phyloP scores from a whole-genome alignment of 53 echinoderm and acorn worm genomes.

The Temnopleurus reevesii region DNA sequence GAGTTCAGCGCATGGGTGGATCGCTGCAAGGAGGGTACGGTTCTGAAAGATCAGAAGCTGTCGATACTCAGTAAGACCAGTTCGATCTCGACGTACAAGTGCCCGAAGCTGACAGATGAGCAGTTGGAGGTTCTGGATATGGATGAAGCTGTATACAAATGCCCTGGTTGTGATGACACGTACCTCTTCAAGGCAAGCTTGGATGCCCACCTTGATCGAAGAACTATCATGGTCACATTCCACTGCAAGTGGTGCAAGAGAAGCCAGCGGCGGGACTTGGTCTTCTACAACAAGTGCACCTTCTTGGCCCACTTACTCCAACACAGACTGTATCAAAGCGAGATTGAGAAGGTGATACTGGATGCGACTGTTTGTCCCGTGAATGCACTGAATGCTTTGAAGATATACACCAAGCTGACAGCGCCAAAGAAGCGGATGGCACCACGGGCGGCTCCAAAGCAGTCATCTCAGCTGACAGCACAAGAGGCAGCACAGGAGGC shows the following conservation, averaged over 20 bases:
- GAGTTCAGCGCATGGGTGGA: conserved; percentile 26
- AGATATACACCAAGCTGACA: conserved; percentile 25
- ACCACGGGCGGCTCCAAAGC: background rate
- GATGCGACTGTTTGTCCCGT: background rate
- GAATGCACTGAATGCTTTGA: conserved; percentile 1
- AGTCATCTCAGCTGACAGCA: no score
- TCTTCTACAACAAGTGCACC: conserved; percentile 48
- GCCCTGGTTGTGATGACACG: conserved; percentile 37
- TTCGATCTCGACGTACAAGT: background rate
- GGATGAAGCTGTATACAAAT: background rate
- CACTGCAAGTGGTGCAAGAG: conserved; percentile 28
- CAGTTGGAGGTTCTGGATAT: conserved; percentile 7
- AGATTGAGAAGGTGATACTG: background rate
- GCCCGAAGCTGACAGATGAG: conserved; percentile 25
- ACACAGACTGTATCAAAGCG: background rate
- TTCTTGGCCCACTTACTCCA: conserved; percentile 27
- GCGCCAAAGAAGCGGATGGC: background rate
- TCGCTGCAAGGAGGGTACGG: conserved; percentile 14
- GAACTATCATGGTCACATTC: background rate
- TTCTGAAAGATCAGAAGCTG: background rate
- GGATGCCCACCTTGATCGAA: conserved; percentile 36
- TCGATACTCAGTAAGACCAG: background rate
- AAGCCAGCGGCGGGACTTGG: background rate
- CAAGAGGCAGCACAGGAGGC: no score
- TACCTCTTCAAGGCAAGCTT: conserved; percentile 53